A percentile compares a stretch with the other conserved stretches of the same genome.
These are phyloP conservation scores for Flexamia atlantica DNA, from an alignment of 2,888 invertebrate species.

Conservation along the genomic window DNA sequence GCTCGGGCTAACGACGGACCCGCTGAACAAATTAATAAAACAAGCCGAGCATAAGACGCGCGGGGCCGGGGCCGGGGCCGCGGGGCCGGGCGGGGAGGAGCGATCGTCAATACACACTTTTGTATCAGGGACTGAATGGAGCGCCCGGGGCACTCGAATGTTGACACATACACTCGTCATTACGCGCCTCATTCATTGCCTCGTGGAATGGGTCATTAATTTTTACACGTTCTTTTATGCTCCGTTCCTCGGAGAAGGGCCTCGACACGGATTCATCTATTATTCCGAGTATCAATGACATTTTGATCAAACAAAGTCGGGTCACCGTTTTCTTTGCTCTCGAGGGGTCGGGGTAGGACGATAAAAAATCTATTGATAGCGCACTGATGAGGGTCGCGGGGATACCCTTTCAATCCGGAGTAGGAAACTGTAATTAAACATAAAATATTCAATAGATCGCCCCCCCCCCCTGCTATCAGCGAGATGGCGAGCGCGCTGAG, in stretches of 20 bases:
- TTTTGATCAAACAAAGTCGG: conserved; percentile 64
- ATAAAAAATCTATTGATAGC: conserved; percentile 66
- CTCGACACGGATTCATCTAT: conserved; percentile 63
- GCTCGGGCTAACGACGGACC: conserved; percentile 29
- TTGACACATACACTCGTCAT: conserved; percentile 55
- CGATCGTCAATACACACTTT: conserved; percentile 50
- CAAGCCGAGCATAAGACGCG: conserved; percentile 34
- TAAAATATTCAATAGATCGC: conserved; percentile 64
- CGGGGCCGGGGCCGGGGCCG: background rate
- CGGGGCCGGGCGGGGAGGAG: background rate
- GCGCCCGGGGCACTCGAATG: conserved; percentile 46
- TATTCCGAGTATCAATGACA: conserved; percentile 65
- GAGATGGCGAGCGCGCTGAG: background rate
- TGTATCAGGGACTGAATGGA: conserved; percentile 51
- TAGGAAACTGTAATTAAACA: conserved; percentile 65
- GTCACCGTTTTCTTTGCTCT: conserved; percentile 59
- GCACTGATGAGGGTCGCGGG: conserved; percentile 59
- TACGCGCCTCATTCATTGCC: conserved; percentile 56
- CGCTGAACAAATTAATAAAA: conserved; percentile 46
- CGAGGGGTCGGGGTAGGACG: conserved; percentile 36
- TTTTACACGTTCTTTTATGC: conserved; percentile 65
- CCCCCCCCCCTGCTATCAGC: conserved; percentile 29
- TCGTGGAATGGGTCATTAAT: conserved; percentile 64
- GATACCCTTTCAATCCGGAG: conserved; percentile 59
- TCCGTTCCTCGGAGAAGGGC: conserved; percentile 61